phyloP scores from a whole-genome alignment of 2,888 invertebrate genomes.

The Orthonychiurus folsomi region DNA sequence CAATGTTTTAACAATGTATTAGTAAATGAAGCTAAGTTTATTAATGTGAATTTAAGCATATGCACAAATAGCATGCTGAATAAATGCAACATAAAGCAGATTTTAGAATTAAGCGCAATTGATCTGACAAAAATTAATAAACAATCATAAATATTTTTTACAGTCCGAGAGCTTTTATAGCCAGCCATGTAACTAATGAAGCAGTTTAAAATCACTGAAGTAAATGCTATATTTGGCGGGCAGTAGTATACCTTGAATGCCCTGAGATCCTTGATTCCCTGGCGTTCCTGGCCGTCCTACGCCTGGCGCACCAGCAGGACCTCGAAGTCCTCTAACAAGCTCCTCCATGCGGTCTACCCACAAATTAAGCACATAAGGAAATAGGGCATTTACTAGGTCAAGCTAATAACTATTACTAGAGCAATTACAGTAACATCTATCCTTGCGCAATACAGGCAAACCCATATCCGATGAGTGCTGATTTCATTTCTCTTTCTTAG shows the following conservation, averaged over 20 bases:
- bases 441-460: neutral
- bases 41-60: neutral
- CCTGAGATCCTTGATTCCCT: constrained; percentile 51
- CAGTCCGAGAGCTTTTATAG: too few relatives aligned
- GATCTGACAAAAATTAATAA: constrained; percentile 1
- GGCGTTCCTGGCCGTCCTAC: constrained; percentile 49
- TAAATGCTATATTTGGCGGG: too few relatives aligned
- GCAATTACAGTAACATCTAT: too few relatives aligned
- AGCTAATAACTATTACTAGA: too few relatives aligned
- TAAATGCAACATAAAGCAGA: constrained; percentile 2
- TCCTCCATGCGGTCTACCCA: constrained; percentile 52
- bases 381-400: neutral
- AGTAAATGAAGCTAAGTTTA: neutral
- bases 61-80: neutral
- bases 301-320: constrained; percentile 60
- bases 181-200: too few relatives aligned
- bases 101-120: neutral
- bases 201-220: too few relatives aligned
- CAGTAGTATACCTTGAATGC: constrained; percentile 55
- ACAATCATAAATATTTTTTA: too few relatives aligned
- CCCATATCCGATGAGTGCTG: neutral
- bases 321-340: constrained; percentile 54
- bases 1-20: constrained; percentile 11
- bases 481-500: neutral
- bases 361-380: constrained; percentile 7